Evolutionary conservation across 2,888 invertebrate species (phyloP), one percentile per base, ranked within the genome.

Genomic region (Endotricha flammealis): DNA sequence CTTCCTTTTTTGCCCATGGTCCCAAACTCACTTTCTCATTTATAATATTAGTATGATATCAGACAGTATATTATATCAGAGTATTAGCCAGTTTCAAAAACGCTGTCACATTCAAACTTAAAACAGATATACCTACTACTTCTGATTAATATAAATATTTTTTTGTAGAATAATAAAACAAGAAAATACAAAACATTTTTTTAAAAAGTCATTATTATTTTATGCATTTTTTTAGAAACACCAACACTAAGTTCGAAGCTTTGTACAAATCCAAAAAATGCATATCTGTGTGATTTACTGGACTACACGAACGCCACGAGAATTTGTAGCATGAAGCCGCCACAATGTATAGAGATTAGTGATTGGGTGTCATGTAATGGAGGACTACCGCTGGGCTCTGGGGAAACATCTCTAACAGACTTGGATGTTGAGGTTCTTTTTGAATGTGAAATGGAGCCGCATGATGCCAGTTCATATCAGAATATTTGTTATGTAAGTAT

Each of bases 271-370:
- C 88, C 87, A 34, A 83, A 74, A 53, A 77, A 81, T 64, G 89
- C 89, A 39, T 89, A 87, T 60, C 73, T 91, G 4, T 91, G 91
- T 60, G 91, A 92, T 66, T 73, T 93, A 9, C 48, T 86, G 36
- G 86, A 86, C 43, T 85, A 85, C 38, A 86, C 86, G 12, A 82
- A 82, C 45, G 64, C 82, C 1, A 82, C 83, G 16, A 66, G 86
- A 32, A 79, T 86, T 53, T 86, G 86, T 46, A 86, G 86, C 41
- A 82, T 86, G 80, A 83, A 83, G 39, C 86, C 85, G 0, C 72
- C 70, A 11, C 86, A 86, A 47, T 73, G 76, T 31, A 85, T 86
- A 41, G 81, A 85, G 45, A 69, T 86, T 22, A 72, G 56, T 45
- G 81, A 83, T 53, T 86, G 86, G 86, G 80, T 86, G 11, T 66